Conservation (phyloP, 2,888 invertebrate species). For the Tetranychus truncatus region DNA sequence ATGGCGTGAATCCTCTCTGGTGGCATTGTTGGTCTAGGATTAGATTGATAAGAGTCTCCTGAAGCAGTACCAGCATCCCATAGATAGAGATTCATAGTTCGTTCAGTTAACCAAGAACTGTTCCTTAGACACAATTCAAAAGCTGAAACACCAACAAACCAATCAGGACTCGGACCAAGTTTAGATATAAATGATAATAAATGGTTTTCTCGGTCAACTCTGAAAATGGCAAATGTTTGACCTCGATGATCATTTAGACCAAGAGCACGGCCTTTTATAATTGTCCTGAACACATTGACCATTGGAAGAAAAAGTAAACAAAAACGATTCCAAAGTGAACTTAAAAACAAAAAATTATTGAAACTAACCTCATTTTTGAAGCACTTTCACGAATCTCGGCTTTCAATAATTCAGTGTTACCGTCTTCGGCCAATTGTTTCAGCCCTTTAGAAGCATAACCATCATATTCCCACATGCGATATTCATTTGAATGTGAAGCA, state of each 20-base stretch:
- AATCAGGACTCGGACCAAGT: slow-evolving; percentile 91
- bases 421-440: slow-evolving; percentile 81
- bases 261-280: slow-evolving; percentile 82
- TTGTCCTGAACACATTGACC: slow-evolving; percentile 40
- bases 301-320: background rate
- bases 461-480: slow-evolving; percentile 78
- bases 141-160: slow-evolving; percentile 84
- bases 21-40: slow-evolving; percentile 58
- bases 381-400: slow-evolving; percentile 46
- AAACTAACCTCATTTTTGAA: slow-evolving; percentile 11
- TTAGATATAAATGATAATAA: slow-evolving; percentile 82
- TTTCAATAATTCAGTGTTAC: slow-evolving; percentile 71
- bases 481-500: slow-evolving; percentile 62
- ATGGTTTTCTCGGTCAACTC: slow-evolving; percentile 77
- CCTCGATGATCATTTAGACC: slow-evolving; percentile 72
- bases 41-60: slow-evolving; percentile 50
- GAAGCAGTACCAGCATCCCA: slow-evolving; percentile 90
- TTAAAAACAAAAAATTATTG: too few relatives aligned
- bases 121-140: slow-evolving; percentile 70
- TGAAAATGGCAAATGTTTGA: slow-evolving; percentile 64
- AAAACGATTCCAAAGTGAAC: background rate
- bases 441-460: slow-evolving; percentile 71
- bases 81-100: slow-evolving; percentile 68
- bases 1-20: slow-evolving; percentile 63
- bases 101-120: slow-evolving; percentile 70